Evolutionary conservation across 2,113 vertebrate genomes (phyloP), one percentile per base, ranked within the genome.

Genomic region (Pluvianellus socialis): DNA sequence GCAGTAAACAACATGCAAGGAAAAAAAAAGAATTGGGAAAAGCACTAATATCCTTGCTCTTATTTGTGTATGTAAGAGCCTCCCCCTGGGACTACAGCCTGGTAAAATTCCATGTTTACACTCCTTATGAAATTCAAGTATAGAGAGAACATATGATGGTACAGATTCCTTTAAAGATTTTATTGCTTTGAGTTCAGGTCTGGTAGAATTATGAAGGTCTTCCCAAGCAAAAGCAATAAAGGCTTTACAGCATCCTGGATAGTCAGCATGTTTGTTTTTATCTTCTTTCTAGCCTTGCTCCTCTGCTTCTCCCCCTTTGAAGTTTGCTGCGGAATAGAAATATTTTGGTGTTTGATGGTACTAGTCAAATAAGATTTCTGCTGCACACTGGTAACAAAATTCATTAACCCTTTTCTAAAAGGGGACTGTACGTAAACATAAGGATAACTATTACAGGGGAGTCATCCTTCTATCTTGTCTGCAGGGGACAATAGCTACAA

Each of bases 41-140:
- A 76, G 27, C 18, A 88, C 45, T 85, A 73, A 84, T 76, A 92
- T 68, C 53, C 22, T 68, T 81, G 35, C 6, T 93, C 76, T 73
- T 73, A 80, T 88, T 95, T 96, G 74, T 90, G 30, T 82, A 88
- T 62, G 23, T 45, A 85, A 91, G 62, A 91, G 71, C 38, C 33
- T 92, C 74, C 70, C 86, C 52, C 32, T 2, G 80, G 70, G 50
- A 92, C 70, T 45, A 87, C 30, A 95, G 66, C 66, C 94, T 94
- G 86, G 86, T 96, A 96, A 95, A 97, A 86, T 87, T 86, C 89
- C 67, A 76, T 93, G 89, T 96, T 97, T 95, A 96, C 71, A 92
- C 26, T 93, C 33, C 87, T 96, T 94, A 91, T 92, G 87, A 95
- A 97, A 96, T 90, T 82, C 84, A 95, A 88, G 84, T 55, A 90